A percentile compares a stretch with the other conserved stretches of the same genome.
Evolutionary conservation across 2,888 invertebrate genomes (phyloP).

Genomic region (Drosophila anomalipes): DNA sequence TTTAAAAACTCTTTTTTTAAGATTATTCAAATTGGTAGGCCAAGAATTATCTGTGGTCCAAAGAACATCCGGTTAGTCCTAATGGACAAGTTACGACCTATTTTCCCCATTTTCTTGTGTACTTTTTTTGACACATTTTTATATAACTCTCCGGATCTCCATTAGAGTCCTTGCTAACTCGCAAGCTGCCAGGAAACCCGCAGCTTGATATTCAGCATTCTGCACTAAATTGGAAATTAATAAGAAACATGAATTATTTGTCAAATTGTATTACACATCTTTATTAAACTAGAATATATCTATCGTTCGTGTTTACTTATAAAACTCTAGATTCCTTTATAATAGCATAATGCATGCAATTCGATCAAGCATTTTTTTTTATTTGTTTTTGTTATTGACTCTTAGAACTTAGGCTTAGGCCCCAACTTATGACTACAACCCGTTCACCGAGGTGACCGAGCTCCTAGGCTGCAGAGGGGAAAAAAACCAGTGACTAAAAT

Average conservation of each 20-base stretch:
- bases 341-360: slow-evolving; percentile 18
- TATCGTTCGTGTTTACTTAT: slow-evolving; percentile 4
- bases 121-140: not conserved
- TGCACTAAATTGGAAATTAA: not conserved
- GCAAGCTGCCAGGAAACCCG: too few species aligned
- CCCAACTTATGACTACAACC: slow-evolving; percentile 71
- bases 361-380: slow-evolving; percentile 1
- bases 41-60: not conserved
- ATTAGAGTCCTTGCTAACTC: not conserved
- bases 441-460: slow-evolving; percentile 19
- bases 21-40: not conserved
- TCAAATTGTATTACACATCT: slow-evolving; percentile 27
- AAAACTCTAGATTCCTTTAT: slow-evolving; percentile 22
- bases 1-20: not conserved
- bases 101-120: not conserved
- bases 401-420: slow-evolving; percentile 66
- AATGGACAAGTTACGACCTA: not conserved
- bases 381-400: slow-evolving; percentile 51
- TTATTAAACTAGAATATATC: slow-evolving; percentile 32
- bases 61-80: not conserved
- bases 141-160: not conserved
- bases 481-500: slow-evolving; percentile 60
- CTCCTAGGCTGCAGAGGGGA: slow-evolving; percentile 21
- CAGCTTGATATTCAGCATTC: not conserved
- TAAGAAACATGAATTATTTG: not conserved